A percentile compares a stretch with the other conserved stretches of the same genome.
phyloP scores from a whole-genome alignment of 2,888 invertebrate genomes.

The Caenorhabditis sulstoni region DNA sequence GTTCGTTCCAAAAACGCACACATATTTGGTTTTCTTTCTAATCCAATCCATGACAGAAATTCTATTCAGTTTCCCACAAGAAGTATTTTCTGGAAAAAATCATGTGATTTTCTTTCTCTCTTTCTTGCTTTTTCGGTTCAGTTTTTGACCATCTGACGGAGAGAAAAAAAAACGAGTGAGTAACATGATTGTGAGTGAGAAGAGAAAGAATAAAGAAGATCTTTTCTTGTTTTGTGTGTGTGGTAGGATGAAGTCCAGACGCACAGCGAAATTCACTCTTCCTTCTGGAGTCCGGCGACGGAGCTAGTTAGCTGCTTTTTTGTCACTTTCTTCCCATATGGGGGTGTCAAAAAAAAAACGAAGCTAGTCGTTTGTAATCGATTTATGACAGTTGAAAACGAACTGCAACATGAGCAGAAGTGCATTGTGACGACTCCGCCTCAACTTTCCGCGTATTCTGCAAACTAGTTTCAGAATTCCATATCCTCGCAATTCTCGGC shows the following conservation, averaged over 20 bases:
- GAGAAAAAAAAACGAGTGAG: conserved; percentile 29
- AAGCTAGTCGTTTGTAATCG: conserved; percentile 5
- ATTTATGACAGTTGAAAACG: conserved; percentile 6
- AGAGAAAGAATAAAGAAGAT: conserved; percentile 49
- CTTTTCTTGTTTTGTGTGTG: conserved; percentile 55
- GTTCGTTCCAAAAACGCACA: neutral
- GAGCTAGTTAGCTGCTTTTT: conserved; percentile 48
- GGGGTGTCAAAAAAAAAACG: conserved; percentile 1
- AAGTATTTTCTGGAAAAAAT: conserved; percentile 5
- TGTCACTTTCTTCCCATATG: conserved; percentile 17
- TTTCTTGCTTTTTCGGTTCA: conserved; percentile 1
- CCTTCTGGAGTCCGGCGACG: conserved; percentile 39
- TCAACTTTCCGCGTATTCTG: neutral
- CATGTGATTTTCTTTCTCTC: conserved; percentile 6
- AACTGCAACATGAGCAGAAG: neutral
- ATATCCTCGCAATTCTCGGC: too few species aligned
- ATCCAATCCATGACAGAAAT: neutral
- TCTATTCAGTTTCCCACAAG: neutral
- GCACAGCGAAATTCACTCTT: conserved; percentile 32
- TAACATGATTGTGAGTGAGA: conserved; percentile 53
- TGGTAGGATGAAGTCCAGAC: conserved; percentile 54
- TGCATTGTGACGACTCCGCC: neutral
- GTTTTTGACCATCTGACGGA: conserved; percentile 24
- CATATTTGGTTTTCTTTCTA: too few species aligned
- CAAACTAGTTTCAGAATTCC: neutral